A percentile compares a stretch with the other conserved stretches of the same genome.
Evolutionary conservation across 2,113 vertebrate species (phyloP).

Genomic region (Dromiciops gliroides): DNA sequence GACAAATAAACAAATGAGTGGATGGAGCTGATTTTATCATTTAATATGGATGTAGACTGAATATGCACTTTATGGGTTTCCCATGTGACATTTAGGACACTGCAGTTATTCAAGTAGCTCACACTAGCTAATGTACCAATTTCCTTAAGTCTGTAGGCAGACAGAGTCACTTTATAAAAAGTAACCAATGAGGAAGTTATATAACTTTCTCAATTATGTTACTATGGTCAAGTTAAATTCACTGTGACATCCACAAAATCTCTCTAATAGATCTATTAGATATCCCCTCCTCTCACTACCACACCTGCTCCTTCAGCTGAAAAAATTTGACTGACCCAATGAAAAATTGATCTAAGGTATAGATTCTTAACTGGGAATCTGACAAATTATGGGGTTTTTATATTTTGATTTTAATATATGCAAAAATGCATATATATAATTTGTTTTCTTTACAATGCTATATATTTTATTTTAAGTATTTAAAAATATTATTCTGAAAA

Average conservation of each 20-base stretch:
- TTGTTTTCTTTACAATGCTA: neutral
- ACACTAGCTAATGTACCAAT: neutral
- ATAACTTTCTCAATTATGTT: neutral
- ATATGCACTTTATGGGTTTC: neutral
- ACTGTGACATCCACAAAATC: neutral
- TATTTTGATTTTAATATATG: neutral
- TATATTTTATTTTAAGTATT: neutral
- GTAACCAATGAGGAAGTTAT: neutral
- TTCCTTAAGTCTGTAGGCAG: neutral
- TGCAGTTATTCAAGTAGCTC: neutral
- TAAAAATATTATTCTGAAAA: neutral
- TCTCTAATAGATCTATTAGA: neutral
- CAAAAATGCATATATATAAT: neutral
- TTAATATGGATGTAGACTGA: neutral
- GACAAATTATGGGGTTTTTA: neutral
- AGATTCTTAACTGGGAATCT: neutral
- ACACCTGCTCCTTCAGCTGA: neutral
- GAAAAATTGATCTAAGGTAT: neutral
- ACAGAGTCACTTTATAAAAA: neutral
- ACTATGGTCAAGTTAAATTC: neutral
- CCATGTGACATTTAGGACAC: neutral
- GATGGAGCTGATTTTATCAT: neutral
- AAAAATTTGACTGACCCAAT: neutral
- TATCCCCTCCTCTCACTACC: neutral
- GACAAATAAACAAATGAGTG: neutral